These are phyloP conservation scores for Champsocephalus esox DNA, from an alignment of 2,797 vertebrate genomes.

Conservation along the genomic window DNA sequence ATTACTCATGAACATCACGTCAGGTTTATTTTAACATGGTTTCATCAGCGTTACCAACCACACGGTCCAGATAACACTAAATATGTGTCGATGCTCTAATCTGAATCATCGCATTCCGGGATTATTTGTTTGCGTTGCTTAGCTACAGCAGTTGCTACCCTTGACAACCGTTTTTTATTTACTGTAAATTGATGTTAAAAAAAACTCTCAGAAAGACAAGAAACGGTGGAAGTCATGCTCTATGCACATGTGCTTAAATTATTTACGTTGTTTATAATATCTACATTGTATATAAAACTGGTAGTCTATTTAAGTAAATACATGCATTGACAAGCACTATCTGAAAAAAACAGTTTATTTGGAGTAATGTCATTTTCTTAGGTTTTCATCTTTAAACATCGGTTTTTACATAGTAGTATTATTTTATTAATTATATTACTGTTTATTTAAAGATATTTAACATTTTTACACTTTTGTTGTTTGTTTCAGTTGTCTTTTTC, in stretches of 20 bases:
- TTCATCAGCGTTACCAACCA: conserved; percentile 20
- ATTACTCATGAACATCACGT: neutral
- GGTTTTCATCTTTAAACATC: too few species aligned
- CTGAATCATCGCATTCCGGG: neutral
- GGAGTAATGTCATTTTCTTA: too few species aligned
- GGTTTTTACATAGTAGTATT: too few species aligned
- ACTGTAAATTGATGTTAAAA: neutral
- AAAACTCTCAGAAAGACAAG: neutral
- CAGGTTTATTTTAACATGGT: neutral
- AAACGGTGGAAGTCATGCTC: neutral
- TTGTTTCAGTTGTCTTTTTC: neutral
- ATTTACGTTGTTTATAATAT: neutral
- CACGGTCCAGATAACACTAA: conserved; percentile 10
- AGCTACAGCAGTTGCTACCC: conserved; percentile 47
- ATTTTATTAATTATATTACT: too few species aligned
- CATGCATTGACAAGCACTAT: too few species aligned
- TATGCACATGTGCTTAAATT: conserved; percentile 15
- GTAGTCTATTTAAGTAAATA: too few species aligned
- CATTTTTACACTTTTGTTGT: neutral
- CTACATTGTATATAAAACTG: too few species aligned
- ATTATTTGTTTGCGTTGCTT: conserved; percentile 63
- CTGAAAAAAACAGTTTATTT: too few species aligned
- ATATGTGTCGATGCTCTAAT: conserved; percentile 9
- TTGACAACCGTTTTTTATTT: conserved; percentile 58
- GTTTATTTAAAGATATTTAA: neutral